Conservation (phyloP, 2,113 vertebrate species). For the Meleagris gallopavo region DNA sequence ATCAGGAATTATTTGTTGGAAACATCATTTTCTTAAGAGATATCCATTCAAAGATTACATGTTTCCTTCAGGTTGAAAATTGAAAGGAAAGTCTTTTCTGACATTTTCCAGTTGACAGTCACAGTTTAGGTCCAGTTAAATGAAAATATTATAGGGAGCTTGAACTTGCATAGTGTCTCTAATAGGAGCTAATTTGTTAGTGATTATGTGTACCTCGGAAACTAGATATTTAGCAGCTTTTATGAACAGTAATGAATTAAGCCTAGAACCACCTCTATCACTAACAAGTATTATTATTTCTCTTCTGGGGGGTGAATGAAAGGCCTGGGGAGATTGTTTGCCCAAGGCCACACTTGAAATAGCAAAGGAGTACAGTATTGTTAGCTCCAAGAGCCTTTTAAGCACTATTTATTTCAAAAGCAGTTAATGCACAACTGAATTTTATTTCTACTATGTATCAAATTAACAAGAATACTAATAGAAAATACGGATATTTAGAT, state of each 20-base stretch:
- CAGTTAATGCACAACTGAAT: not conserved
- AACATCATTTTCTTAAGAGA: constrained; percentile 42
- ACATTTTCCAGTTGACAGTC: constrained; percentile 40
- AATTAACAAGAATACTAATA: not conserved
- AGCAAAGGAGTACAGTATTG: not conserved
- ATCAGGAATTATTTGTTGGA: constrained; percentile 20
- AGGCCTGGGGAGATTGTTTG: constrained; percentile 8
- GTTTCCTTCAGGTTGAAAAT: constrained; percentile 51
- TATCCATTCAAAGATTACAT: constrained; percentile 33
- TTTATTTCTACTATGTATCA: not conserved
- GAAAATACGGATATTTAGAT: not conserved
- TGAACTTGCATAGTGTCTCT: not conserved
- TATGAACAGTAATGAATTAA: constrained; percentile 33
- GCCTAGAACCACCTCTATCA: not conserved
- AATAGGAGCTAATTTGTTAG: constrained; percentile 38
- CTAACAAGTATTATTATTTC: not conserved
- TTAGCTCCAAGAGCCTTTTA: constrained; percentile 8
- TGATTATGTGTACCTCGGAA: constrained; percentile 19
- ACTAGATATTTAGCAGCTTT: constrained; percentile 35
- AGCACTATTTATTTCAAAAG: not conserved
- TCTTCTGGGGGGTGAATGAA: not conserved
- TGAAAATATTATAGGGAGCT: constrained; percentile 41
- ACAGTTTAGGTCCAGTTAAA: constrained; percentile 51
- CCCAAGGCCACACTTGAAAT: constrained; percentile 25
- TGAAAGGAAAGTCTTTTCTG: constrained; percentile 21